phyloP scores from a whole-genome alignment of 2,113 vertebrate species.

The Emydocephalus ijimae region DNA sequence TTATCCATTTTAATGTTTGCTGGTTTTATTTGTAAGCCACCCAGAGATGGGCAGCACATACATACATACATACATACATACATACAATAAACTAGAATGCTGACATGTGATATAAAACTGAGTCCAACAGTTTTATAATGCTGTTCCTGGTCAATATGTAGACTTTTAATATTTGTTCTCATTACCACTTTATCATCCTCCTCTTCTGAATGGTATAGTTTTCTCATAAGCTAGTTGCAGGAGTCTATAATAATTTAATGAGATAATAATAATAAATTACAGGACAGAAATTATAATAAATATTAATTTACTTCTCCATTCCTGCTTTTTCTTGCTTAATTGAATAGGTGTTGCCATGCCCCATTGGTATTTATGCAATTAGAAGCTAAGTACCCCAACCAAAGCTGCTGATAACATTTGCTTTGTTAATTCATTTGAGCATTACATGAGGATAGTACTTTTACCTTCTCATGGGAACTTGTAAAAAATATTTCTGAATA shows the following conservation, averaged over 20 bases:
- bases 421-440: neutral
- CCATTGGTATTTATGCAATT: neutral
- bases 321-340: neutral
- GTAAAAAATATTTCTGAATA: neutral
- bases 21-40: neutral
- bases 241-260: neutral
- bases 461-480: neutral
- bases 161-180: neutral
- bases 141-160: neutral
- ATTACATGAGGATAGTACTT: neutral
- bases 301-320: neutral
- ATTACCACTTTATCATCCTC: neutral
- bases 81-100: neutral
- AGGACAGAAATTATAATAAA: neutral
- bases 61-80: too few relatives aligned
- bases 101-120: neutral
- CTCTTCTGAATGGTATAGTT: neutral
- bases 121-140: neutral
- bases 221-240: neutral
- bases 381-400: neutral
- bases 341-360: neutral
- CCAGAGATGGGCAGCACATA: neutral
- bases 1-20: neutral
- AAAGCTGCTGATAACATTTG: neutral
- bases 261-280: neutral